A percentile compares a stretch with the other conserved stretches of the same genome.
These are phyloP conservation scores for Iphiclides podalirius DNA, from an alignment of 2,888 invertebrate species.

Conservation along the genomic window DNA sequence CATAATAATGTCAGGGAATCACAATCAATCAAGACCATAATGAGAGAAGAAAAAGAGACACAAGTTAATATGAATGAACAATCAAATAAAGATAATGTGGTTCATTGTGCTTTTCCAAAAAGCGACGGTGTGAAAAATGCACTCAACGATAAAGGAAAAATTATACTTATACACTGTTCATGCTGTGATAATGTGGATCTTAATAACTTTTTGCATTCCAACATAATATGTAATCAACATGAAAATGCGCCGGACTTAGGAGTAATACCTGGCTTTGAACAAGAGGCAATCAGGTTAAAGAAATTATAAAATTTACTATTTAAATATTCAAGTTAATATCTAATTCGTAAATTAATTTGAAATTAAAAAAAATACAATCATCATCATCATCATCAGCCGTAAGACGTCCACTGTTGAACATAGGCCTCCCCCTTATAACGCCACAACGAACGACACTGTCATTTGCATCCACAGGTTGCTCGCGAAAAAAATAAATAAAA, in stretches of 20 bases:
- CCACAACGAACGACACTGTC: too few relatives aligned
- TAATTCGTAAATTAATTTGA: too few relatives aligned
- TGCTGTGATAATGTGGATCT: slow-evolving; percentile 17
- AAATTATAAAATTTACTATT: neutral
- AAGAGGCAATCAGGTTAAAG: slow-evolving; percentile 11
- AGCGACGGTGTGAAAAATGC: neutral
- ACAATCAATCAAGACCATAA: neutral
- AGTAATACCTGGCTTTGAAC: too few relatives aligned
- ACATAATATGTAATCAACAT: neutral
- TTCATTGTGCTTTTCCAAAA: neutral
- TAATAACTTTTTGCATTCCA: slow-evolving; percentile 5
- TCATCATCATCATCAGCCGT: too few relatives aligned
- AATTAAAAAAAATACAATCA: too few relatives aligned
- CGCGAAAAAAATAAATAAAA: too few relatives aligned
- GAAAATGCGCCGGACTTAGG: too few relatives aligned
- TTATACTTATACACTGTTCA: slow-evolving; percentile 25
- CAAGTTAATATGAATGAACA: slow-evolving; percentile 18
- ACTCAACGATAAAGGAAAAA: neutral
- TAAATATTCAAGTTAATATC: too few relatives aligned
- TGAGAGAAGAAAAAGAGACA: slow-evolving; percentile 13
- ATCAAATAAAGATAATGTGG: neutral
- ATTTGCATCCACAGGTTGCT: too few relatives aligned
- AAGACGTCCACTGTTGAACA: too few relatives aligned
- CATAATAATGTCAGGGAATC: neutral
- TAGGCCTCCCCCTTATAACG: too few relatives aligned